Evolutionary conservation across 2,888 invertebrate genomes (phyloP).

Genomic region (Pyrocoelia pectoralis): DNA sequence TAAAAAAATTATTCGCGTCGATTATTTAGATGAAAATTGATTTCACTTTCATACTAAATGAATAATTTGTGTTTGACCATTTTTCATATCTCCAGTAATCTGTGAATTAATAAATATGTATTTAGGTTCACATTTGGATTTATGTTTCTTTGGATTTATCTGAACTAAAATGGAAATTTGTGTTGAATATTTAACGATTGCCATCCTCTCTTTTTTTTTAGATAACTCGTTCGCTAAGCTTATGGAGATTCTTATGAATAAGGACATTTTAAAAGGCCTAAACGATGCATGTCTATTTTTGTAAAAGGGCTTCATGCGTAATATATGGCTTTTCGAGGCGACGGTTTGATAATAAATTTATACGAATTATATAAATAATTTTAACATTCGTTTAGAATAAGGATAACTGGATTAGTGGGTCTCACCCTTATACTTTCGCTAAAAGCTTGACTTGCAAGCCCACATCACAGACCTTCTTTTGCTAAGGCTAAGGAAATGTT

Average conservation of each 20-base stretch:
- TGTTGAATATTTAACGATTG: conserved; percentile 1
- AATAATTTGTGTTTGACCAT: background rate
- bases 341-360: background rate
- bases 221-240: background rate
- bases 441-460: too few relatives aligned
- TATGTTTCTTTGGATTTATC: conserved; percentile 1
- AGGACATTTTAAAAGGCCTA: background rate
- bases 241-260: background rate
- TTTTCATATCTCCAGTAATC: background rate
- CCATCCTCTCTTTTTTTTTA: background rate
- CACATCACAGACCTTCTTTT: too few relatives aligned
- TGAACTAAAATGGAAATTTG: background rate
- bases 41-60: background rate
- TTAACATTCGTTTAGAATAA: too few relatives aligned
- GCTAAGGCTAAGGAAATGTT: too few relatives aligned
- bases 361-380: background rate
- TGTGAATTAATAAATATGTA: conserved; percentile 1
- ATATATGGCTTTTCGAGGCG: background rate
- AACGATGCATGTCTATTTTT: conserved; percentile 1
- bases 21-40: too few relatives aligned
- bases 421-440: too few relatives aligned
- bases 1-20: too few relatives aligned
- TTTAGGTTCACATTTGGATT: background rate
- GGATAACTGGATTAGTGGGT: too few relatives aligned
- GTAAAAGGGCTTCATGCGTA: background rate